Conservation (phyloP, 2,113 vertebrate species). For the Spea bombifrons region DNA sequence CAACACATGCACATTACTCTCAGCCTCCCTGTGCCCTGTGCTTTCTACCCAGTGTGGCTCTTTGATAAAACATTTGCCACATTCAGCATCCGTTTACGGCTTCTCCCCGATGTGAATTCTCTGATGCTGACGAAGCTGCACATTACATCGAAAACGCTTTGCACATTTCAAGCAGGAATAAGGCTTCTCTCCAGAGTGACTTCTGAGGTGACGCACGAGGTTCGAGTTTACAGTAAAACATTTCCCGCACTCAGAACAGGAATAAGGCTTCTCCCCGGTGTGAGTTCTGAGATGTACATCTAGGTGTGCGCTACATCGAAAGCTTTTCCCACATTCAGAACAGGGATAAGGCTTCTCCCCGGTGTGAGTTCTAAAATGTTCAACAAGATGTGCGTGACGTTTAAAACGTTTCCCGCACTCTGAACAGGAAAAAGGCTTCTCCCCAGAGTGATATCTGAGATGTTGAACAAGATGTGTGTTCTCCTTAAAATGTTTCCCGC, state of each 20-base stretch:
- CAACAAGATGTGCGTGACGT: background rate
- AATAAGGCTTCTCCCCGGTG: no score
- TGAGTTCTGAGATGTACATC: no score
- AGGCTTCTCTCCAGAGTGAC: slow-evolving; percentile 60
- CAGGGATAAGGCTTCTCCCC: background rate
- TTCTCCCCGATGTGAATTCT: no score
- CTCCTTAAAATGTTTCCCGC: background rate
- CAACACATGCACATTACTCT: no score
- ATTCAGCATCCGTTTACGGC: no score
- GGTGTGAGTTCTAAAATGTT: background rate
- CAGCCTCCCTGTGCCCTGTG: no score
- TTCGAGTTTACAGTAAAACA: slow-evolving; percentile 58
- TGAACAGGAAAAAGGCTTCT: background rate
- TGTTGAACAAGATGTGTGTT: background rate
- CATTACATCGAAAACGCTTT: background rate
- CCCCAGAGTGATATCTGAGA: background rate
- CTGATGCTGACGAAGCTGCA: no score
- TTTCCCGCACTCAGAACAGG: slow-evolving; percentile 54
- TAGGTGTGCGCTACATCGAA: no score
- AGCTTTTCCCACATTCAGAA: no score
- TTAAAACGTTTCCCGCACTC: background rate
- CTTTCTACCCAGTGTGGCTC: no score
- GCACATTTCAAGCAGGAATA: background rate
- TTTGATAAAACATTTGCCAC: no score
- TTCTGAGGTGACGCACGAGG: slow-evolving; percentile 65